A percentile compares a stretch with the other conserved stretches of the same genome.
These are phyloP conservation scores for Trachops cirrhosus DNA, from an alignment of 2,797 vertebrate genomes.

Conservation along the genomic window DNA sequence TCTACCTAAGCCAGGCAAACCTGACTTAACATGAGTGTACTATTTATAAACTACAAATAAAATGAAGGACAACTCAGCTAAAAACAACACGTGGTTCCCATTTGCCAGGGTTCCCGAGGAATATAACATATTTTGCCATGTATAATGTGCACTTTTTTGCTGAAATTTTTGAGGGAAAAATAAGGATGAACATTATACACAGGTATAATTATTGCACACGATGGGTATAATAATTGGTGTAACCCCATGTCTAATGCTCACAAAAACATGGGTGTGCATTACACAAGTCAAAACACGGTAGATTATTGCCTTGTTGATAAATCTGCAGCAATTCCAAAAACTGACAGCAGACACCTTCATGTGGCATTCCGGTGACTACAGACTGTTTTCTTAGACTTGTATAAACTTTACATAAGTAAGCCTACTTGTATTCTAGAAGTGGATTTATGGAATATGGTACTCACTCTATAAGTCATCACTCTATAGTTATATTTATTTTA, in stretches of 20 bases:
- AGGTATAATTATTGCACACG: no score
- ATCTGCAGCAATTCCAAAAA: background rate
- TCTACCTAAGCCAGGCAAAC: background rate
- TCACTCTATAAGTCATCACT: background rate
- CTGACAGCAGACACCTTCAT: background rate
- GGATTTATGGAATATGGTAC: background rate
- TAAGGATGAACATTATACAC: no score
- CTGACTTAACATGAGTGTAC: background rate
- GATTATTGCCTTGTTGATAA: background rate
- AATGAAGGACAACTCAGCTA: slow-evolving; percentile 13
- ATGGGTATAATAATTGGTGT: no score
- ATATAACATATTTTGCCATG: background rate
- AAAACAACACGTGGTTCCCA: slow-evolving; percentile 12
- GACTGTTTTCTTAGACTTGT: background rate
- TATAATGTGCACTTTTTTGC: no score
- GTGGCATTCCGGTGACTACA: background rate
- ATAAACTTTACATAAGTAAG: background rate
- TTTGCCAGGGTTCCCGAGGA: background rate
- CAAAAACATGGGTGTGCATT: no score
- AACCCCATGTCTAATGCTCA: no score
- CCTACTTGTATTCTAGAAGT: background rate
- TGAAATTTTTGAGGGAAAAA: no score
- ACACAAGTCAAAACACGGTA: background rate
- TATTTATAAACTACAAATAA: background rate
- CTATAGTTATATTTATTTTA: background rate